Evolutionary conservation across 2,888 invertebrate species (phyloP).

Genomic region (Lochmaea capreae): DNA sequence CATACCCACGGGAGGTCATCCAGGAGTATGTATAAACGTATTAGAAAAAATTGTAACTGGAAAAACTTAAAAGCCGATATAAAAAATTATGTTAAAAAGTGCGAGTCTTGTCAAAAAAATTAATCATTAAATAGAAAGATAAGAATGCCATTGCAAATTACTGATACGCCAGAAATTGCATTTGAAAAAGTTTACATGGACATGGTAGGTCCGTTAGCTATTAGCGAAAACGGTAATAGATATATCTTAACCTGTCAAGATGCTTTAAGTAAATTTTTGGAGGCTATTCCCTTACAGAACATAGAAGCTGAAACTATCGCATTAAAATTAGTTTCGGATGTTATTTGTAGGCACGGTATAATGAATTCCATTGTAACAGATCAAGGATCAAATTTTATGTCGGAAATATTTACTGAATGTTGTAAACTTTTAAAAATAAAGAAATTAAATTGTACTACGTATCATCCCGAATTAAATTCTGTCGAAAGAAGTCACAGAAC

Average conservation of each 20-base stretch:
- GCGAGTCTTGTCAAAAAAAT: slow-evolving; percentile 46
- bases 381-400: slow-evolving; percentile 51
- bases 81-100: slow-evolving; percentile 44
- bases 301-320: slow-evolving; percentile 50
- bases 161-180: slow-evolving; percentile 33
- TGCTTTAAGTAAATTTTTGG: slow-evolving; percentile 40
- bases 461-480: slow-evolving; percentile 45
- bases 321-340: slow-evolving; percentile 44
- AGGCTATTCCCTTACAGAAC: slow-evolving; percentile 43
- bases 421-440: slow-evolving; percentile 25
- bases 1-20: slow-evolving; percentile 49
- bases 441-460: slow-evolving; percentile 41
- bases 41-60: slow-evolving; percentile 50
- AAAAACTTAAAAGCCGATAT: slow-evolving; percentile 46
- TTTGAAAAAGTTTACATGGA: slow-evolving; percentile 48
- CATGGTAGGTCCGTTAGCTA: too few relatives aligned
- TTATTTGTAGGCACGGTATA: slow-evolving; percentile 51
- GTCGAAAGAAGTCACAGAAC: slow-evolving; percentile 45
- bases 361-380: slow-evolving; percentile 52
- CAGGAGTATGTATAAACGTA: slow-evolving; percentile 48
- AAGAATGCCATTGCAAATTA: slow-evolving; percentile 11
- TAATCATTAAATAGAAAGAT: slow-evolving; percentile 11
- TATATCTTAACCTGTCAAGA: slow-evolving; percentile 53
- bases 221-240: slow-evolving; percentile 43
- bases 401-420: slow-evolving; percentile 22